These are phyloP conservation scores for Sericinus montela DNA, from an alignment of 2,888 invertebrate genomes.

Conservation along the genomic window DNA sequence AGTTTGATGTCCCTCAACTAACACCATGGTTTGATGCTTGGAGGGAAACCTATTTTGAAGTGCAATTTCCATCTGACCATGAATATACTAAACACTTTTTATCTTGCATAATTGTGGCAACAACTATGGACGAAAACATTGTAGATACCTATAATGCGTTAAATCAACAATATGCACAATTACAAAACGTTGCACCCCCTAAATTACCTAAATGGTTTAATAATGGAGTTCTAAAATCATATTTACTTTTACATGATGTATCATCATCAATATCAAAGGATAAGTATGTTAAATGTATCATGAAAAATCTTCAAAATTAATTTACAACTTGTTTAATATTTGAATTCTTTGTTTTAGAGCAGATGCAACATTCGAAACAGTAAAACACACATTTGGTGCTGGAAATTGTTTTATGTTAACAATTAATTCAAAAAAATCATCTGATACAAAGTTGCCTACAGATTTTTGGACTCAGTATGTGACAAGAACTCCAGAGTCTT, in stretches of 20 bases:
- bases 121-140: slow-evolving; percentile 86
- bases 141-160: slow-evolving; percentile 89
- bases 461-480: slow-evolving; percentile 94
- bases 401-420: slow-evolving; percentile 93
- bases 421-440: slow-evolving; percentile 89
- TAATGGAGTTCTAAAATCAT: slow-evolving; percentile 90
- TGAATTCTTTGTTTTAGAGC: slow-evolving; percentile 80
- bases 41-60: slow-evolving; percentile 93
- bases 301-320: not conserved
- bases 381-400: slow-evolving; percentile 93
- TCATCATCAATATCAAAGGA: slow-evolving; percentile 83
- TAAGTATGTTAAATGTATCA: slow-evolving; percentile 78
- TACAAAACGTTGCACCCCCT: slow-evolving; percentile 86
- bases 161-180: slow-evolving; percentile 88
- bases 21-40: slow-evolving; percentile 98
- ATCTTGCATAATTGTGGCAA: slow-evolving; percentile 88
- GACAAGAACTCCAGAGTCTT: slow-evolving; percentile 73
- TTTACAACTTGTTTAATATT: not conserved
- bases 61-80: slow-evolving; percentile 95
- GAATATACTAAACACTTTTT: slow-evolving; percentile 96
- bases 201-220: slow-evolving; percentile 92
- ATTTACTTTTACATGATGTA: slow-evolving; percentile 93
- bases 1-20: slow-evolving; percentile 84
- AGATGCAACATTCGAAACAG: slow-evolving; percentile 88
- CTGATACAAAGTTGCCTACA: slow-evolving; percentile 76